Evolutionary conservation across 1,140 invertebrate species (phyloP), one percentile per base, ranked within the genome.

Genomic region (Drosophila watanabei): DNA sequence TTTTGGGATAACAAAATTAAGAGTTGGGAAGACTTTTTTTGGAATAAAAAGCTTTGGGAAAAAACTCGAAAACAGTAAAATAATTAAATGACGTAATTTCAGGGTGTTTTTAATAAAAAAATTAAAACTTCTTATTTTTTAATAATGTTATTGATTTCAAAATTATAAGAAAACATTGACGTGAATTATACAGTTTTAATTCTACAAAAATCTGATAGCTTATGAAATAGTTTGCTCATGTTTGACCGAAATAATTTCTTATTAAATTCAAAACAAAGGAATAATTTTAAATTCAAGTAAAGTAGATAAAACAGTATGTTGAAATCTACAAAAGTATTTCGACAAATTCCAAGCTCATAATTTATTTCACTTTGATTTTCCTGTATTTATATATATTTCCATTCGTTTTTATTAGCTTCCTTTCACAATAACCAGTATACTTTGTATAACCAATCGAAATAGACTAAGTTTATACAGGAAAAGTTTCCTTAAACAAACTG

Each of bases 151-250:
- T 24, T 24, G 6, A 41, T 14, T 14, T 5, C 0, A 28, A 28
- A 46, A 14, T 9, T 32, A 18, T 16, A 9, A 1, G 1, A 28
- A 28, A 4, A 46, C 18, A 2, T 11, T 24, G 8, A 10, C 16
- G 14, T 48, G 8, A 33, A 30, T 54, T 63, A 63, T 57, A n/a
- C 49, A 63, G 13, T 13, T 10, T 9, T 20, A 37, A 28, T 37
- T 54, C 4, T 30, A n/a, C 4, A n/a, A 35, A 28, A 54, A 30
- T 45, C 24, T 24, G 24, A 3, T 2, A 24, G 24, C 24, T 24
- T 24, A 2, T 24, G 1, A 24, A 24, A 2, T 24, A 24, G 24
- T 24, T 3, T 24, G 24, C 3, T 1, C 1, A 24, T 24, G 1
- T 24, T 24, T 24, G 24, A 24, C 24, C 24, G 24, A 24, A 3